Percentiles rank a stretch among this genome's conserved stretches.
Conservation (phyloP, 2,888 invertebrate genomes). For the Leuctra nigra region DNA sequence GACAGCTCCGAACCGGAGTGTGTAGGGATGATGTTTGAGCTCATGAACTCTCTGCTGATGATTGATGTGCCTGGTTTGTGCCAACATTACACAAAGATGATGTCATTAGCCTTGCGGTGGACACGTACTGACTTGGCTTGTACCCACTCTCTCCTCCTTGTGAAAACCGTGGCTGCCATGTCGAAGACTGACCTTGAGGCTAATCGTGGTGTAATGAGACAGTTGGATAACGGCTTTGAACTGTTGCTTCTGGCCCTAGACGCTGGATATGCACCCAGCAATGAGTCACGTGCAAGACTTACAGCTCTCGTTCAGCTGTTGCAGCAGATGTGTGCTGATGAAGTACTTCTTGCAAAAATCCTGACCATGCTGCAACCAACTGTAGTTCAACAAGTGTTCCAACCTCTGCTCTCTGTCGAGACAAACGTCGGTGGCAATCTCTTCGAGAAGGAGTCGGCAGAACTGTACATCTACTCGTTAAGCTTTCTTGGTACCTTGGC, state of each 20-base stretch:
- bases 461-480: constrained; percentile 44
- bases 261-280: constrained; percentile 34
- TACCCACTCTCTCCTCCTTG: constrained; percentile 23
- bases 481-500: constrained; percentile 45
- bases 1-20: constrained; percentile 42
- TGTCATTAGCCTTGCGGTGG: constrained; percentile 44
- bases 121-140: constrained; percentile 39
- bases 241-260: constrained; percentile 40
- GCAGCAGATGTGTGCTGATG: constrained; percentile 40
- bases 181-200: neutral
- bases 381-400: constrained; percentile 40
- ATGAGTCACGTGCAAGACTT: constrained; percentile 39
- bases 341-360: constrained; percentile 37
- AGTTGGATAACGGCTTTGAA: constrained; percentile 34
- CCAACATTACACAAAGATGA: constrained; percentile 40
- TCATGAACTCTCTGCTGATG: constrained; percentile 43
- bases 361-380: constrained; percentile 39
- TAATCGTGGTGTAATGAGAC: constrained; percentile 34
- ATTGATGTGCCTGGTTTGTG: constrained; percentile 40
- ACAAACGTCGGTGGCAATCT: constrained; percentile 34
- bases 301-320: constrained; percentile 45
- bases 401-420: constrained; percentile 38
- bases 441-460: constrained; percentile 31
- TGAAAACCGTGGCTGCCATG: constrained; percentile 18
- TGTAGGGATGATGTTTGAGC: constrained; percentile 45